A percentile compares a stretch with the other conserved stretches of the same genome.
phyloP scores from a whole-genome alignment of 2,888 invertebrate genomes.

The Cephus pulcher region DNA sequence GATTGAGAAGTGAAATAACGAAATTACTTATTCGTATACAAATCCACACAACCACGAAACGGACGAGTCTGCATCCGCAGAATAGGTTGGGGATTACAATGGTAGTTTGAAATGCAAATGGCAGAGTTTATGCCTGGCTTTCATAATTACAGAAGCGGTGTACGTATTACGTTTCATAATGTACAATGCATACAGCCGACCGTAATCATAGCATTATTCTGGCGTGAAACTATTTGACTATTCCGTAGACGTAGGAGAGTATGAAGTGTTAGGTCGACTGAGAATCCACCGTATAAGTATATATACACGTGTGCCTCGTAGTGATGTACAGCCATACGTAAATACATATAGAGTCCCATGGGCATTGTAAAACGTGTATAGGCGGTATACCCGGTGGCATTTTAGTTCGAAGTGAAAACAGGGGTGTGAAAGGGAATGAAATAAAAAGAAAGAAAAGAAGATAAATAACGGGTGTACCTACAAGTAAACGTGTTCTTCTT shows the following conservation, averaged over 20 bases:
- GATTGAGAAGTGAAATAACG: slow-evolving; percentile 5
- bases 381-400: background rate
- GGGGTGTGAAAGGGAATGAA: background rate
- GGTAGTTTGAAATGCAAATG: slow-evolving; percentile 43
- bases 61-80: background rate
- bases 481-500: background rate
- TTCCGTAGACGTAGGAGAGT: background rate
- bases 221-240: slow-evolving; percentile 32
- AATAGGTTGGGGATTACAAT: slow-evolving; percentile 28
- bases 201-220: slow-evolving; percentile 36
- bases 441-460: background rate
- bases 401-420: background rate
- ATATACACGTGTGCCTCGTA: background rate
- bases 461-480: background rate
- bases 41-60: background rate
- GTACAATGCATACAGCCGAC: slow-evolving; percentile 26
- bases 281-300: background rate
- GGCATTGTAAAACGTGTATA: background rate
- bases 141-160: slow-evolving; percentile 43
- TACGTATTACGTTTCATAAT: slow-evolving; percentile 37
- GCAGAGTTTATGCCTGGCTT: slow-evolving; percentile 38
- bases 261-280: background rate
- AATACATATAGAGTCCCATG: background rate
- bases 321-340: background rate
- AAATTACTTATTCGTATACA: background rate